Base-by-base conservation (phyloP, 2,888 invertebrate genomes). In the Drosophila macrospina region DNA sequence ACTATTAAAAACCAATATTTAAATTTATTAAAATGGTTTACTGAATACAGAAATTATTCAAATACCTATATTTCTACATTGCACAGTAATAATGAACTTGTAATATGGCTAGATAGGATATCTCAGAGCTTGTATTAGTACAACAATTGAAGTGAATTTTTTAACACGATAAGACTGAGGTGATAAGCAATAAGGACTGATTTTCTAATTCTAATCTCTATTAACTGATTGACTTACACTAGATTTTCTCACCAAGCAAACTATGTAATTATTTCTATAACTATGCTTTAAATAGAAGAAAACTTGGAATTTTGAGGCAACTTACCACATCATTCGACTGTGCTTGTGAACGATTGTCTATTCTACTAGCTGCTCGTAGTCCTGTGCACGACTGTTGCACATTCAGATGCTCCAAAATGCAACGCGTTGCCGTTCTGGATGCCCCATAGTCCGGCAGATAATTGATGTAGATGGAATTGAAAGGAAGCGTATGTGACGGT, bases 401-500 rank as follows among this genome's bases (percentile, higher is more conserved):
- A 44, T 47, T 66, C 7, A 89, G 47, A 59, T 87, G 66, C 42
- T 84, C 74, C 45, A 90, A 67, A 50, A 89, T 89, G 48, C 55
- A 71, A 11, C 78, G 77, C 0, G 89, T 90, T 24, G 89, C 90
- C 20, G 73, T 70, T 13, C 56, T 54, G 5, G 67, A 63, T 7
- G 55, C 50, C 15, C 42, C 63, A 28, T 83, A 84, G 28, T 74
- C 76, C 8, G 90, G 89, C 64, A 89, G 61, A 62, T 80, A 75
- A 45, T 78, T 65, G 7, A 71, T 74, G 41, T 89, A 89, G 26
- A 55, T 64, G 16, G 66, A 26, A 56, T 78, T 87, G 15, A 51
- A 52, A n/a, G 74, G 62, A 8, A 89, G 67, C 4, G 87, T 78
- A 11, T 62, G 50, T 3, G 82, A 51, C 8, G 89, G 89, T 37